Conservation (phyloP, 2,888 invertebrate species). For the Eupelmus urozonus region DNA sequence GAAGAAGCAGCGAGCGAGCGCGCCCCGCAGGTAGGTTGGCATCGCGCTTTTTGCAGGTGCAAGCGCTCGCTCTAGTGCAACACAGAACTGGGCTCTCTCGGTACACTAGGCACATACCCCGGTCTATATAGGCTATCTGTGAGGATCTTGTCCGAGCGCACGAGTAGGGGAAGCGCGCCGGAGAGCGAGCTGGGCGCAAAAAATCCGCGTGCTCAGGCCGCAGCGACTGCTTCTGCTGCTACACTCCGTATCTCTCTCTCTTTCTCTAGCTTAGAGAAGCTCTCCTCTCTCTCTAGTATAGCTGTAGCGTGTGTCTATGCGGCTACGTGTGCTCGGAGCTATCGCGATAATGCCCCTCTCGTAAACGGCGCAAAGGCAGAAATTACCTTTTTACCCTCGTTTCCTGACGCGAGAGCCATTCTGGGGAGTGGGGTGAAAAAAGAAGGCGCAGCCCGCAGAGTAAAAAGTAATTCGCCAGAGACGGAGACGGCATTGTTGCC, state of each 20-base stretch:
- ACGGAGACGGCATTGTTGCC: too few species aligned
- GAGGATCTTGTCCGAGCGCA: conserved; percentile 4
- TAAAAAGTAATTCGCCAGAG: too few species aligned
- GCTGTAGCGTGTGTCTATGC: too few species aligned
- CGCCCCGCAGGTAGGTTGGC: background rate
- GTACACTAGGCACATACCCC: background rate
- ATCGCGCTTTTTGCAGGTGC: conserved; percentile 65
- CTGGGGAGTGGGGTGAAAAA: background rate
- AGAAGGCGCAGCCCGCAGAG: too few species aligned
- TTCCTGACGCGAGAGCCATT: conserved; percentile 14
- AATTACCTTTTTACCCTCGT: conserved; percentile 52
- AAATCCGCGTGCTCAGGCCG: background rate
- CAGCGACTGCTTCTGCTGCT: background rate
- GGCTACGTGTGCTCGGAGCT: background rate
- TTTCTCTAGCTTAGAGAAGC: background rate
- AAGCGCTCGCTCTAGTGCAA: conserved; percentile 63
- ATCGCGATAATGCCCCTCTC: conserved; percentile 39
- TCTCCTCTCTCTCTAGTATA: too few species aligned
- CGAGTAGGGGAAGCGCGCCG: background rate
- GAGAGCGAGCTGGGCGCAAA: conserved; percentile 32
- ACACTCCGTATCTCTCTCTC: background rate
- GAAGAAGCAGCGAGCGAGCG: conserved; percentile 6
- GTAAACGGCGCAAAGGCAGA: conserved; percentile 3
- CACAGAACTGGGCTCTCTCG: conserved; percentile 58
- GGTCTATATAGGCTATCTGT: conserved; percentile 41